Base-by-base conservation (phyloP, 2,113 vertebrate species). In the Sminthopsis crassicaudata region DNA sequence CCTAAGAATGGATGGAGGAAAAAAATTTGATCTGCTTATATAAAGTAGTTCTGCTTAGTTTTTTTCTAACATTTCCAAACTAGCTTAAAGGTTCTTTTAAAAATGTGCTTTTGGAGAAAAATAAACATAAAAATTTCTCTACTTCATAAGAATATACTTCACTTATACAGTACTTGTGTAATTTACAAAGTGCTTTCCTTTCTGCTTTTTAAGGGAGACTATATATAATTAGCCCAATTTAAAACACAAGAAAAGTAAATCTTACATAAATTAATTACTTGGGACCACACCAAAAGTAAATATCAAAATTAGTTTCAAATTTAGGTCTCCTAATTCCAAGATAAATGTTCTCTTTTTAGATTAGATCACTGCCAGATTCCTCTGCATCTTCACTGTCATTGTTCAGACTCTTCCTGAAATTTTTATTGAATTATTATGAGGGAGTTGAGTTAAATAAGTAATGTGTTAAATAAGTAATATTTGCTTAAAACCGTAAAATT, bases 61-160 rank as follows among this genome's bases (percentile, higher is more conserved):
- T 92, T 51, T 30, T 50, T 91, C 36, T 91, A 50, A 54, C 93
- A 92, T 92, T 94, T 76, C 53, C 91, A 46, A 94, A 53, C 0
- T 89, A 53, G 36, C 54, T 95, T 95, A 52, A 91, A 90, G 42
- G 54, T 89, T 96, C 95, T 46, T 93, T 42, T 91, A 46, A 27
- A 93, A 95, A 26, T 93, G 90, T 60, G n/a, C 2, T 89, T 91
- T 89, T 76, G 90, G 90, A 92, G 27, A 57, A 93, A 52, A 52
- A 91, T 50, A 55, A 91, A 1, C 42, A 90, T 46, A 46, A 52
- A 54, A n/a, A 51, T 2, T 46, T 92, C 90, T 91, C 24, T 95
- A 52, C 30, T 25, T 93, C 67, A 42, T 92, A 76, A 54, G 16
- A 91, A 42, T 92, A 25, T 42, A 36, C 89, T 48, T 95, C 12